A percentile compares a stretch with the other conserved stretches of the same genome.
Conservation (phyloP, 2,888 invertebrate genomes). For the Ischnus inquisitorius region DNA sequence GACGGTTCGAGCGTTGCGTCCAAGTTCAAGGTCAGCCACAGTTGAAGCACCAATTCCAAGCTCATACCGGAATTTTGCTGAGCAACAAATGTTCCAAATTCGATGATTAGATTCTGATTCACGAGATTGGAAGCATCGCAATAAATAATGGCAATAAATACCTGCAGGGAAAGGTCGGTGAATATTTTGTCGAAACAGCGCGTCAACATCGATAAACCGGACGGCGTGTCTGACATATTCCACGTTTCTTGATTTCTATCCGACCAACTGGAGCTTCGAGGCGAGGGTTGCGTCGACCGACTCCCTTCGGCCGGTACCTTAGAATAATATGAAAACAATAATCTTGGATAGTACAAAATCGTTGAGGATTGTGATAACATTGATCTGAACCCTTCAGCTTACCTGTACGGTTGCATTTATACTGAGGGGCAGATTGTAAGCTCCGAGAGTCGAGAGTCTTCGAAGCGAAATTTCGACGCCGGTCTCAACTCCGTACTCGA, state of each 20-base stretch:
- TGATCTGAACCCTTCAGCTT: conserved; percentile 68
- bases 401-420: conserved; percentile 85
- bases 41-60: conserved; percentile 93
- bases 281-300: conserved; percentile 70
- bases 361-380: conserved; percentile 63
- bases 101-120: background rate
- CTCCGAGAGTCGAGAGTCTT: conserved; percentile 90
- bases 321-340: conserved; percentile 23
- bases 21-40: conserved; percentile 94
- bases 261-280: conserved; percentile 70
- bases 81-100: conserved; percentile 36
- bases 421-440: conserved; percentile 88
- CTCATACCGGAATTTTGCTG: conserved; percentile 90
- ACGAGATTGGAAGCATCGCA: background rate
- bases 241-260: conserved; percentile 80
- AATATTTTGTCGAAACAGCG: conserved; percentile 90
- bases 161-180: conserved; percentile 88
- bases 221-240: conserved; percentile 77
- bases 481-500: conserved; percentile 93
- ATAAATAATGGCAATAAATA: conserved; percentile 66
- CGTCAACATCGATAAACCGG: conserved; percentile 88
- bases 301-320: conserved; percentile 57
- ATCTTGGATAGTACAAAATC: conserved; percentile 30
- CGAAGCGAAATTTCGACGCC: conserved; percentile 92
- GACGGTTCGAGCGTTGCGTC: conserved; percentile 86